Evolutionary conservation across 2,888 invertebrate species (phyloP).

Genomic region (Caenorhabditis sulstoni): DNA sequence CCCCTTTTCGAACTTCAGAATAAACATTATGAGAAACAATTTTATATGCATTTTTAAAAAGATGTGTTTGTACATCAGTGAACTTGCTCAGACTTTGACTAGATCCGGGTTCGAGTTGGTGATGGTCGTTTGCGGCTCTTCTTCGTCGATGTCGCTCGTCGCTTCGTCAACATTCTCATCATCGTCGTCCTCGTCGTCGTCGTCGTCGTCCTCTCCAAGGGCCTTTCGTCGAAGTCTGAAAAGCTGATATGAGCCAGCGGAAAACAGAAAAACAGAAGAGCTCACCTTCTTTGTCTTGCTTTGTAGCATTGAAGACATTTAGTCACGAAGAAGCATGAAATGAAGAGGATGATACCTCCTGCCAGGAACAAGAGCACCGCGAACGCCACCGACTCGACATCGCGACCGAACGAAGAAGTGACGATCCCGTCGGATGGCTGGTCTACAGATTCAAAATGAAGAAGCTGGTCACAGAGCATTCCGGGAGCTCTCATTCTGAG

Average conservation of each 20-base stretch:
- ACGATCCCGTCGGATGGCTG: slow-evolving; percentile 49
- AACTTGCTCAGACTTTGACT: slow-evolving; percentile 38
- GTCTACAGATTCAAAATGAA: slow-evolving; percentile 4
- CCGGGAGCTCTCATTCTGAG: background rate
- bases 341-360: slow-evolving; percentile 64
- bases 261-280: background rate
- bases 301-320: slow-evolving; percentile 70
- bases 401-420: slow-evolving; percentile 62
- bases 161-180: slow-evolving; percentile 25
- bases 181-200: slow-evolving; percentile 48
- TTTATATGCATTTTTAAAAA: slow-evolving; percentile 8
- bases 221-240: slow-evolving; percentile 64
- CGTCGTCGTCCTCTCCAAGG: slow-evolving; percentile 65
- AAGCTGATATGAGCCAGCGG: background rate
- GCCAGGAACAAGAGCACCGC: slow-evolving; percentile 64
- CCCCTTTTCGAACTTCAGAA: background rate
- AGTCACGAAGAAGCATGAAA: slow-evolving; percentile 66
- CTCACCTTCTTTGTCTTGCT: slow-evolving; percentile 63
- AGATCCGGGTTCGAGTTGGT: slow-evolving; percentile 42
- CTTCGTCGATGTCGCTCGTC: slow-evolving; percentile 51
- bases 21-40: slow-evolving; percentile 6
- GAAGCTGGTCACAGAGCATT: background rate
- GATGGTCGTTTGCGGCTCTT: slow-evolving; percentile 40
- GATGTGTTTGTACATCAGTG: slow-evolving; percentile 6
- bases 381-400: slow-evolving; percentile 66